A percentile compares a stretch with the other conserved stretches of the same genome.
These are phyloP conservation scores for Battus philenor DNA, from an alignment of 1,140 invertebrate species.

Conservation along the genomic window DNA sequence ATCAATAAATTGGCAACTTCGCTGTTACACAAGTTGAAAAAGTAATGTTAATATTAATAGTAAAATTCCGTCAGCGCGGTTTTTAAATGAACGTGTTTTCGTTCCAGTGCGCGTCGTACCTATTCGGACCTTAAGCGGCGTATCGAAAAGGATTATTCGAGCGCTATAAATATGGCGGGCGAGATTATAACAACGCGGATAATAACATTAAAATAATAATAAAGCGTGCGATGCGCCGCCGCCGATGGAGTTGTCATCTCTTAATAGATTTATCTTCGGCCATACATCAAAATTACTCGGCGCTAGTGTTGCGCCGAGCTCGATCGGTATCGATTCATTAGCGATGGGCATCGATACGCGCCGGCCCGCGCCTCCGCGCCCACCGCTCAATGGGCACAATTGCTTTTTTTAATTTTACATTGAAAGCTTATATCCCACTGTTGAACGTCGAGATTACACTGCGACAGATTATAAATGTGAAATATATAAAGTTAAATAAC, in stretches of 20 bases:
- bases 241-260: constrained; percentile 51
- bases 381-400: neutral
- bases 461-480: too few species aligned
- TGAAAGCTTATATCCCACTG: constrained; percentile 22
- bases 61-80: too few species aligned
- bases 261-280: constrained; percentile 63
- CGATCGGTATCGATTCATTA: constrained; percentile 54
- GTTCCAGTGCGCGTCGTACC: constrained; percentile 25
- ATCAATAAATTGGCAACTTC: too few species aligned
- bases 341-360: constrained; percentile 29
- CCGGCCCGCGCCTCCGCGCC: constrained; percentile 2
- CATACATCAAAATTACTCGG: constrained; percentile 53
- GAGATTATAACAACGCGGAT: constrained; percentile 71
- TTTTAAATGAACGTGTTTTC: neutral
- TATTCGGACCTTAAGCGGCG: constrained; percentile 50
- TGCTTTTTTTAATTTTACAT: neutral
- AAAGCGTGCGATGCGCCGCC: constrained; percentile 41
- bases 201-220: constrained; percentile 73
- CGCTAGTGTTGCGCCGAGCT: constrained; percentile 34
- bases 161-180: constrained; percentile 60
- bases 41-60: too few species aligned
- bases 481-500: too few species aligned
- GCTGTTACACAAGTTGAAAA: too few species aligned
- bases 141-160: constrained; percentile 65
- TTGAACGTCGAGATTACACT: neutral